These are phyloP conservation scores for Dryadula phaetusa DNA, from an alignment of 2,888 invertebrate species.

Conservation along the genomic window DNA sequence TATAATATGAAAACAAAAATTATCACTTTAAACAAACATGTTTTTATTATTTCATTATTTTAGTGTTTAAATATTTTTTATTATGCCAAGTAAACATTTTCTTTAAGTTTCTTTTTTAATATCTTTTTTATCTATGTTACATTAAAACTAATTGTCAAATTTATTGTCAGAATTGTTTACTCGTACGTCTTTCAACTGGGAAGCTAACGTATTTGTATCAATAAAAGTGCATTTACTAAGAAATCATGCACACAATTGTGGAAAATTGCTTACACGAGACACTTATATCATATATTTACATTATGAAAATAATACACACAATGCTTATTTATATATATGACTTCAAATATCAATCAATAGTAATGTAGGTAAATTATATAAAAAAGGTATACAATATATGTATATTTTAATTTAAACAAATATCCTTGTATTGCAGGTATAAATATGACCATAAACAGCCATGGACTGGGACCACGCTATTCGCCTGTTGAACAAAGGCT, in stretches of 20 bases:
- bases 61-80: too few species aligned
- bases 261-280: not conserved
- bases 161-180: not conserved
- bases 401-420: not conserved
- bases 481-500: constrained; percentile 76
- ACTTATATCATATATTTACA: not conserved
- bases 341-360: not conserved
- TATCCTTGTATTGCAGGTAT: constrained; percentile 69
- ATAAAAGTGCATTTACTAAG: not conserved
- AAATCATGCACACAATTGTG: not conserved
- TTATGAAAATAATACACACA: not conserved
- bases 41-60: too few species aligned
- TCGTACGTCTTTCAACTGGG: not conserved
- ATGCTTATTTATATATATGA: not conserved
- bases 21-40: too few species aligned
- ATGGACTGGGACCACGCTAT: constrained; percentile 67
- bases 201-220: not conserved
- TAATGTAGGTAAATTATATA: not conserved
- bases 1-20: too few species aligned
- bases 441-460: constrained; percentile 85
- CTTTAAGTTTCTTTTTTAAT: not conserved
- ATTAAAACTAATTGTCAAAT: not conserved
- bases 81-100: too few species aligned
- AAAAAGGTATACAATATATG: not conserved
- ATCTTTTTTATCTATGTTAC: constrained; percentile 6